These are phyloP conservation scores for Pseudomyrmex pallidus DNA, from an alignment of 1,140 invertebrate species.

Conservation along the genomic window DNA sequence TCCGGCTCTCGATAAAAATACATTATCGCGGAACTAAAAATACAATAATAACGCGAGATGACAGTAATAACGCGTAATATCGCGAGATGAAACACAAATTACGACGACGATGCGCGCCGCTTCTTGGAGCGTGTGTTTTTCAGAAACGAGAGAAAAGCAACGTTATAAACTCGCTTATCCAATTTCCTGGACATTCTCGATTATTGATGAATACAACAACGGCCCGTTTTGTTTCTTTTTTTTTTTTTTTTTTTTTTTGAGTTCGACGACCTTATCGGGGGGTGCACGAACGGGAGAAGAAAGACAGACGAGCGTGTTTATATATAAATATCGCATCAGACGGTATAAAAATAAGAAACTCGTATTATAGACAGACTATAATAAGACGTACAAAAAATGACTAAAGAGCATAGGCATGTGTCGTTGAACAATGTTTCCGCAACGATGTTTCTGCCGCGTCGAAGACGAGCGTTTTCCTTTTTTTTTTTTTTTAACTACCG, in stretches of 20 bases:
- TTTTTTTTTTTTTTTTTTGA: conserved; percentile 26
- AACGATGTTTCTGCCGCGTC: too few relatives aligned
- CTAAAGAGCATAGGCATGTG: neutral
- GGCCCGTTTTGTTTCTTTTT: conserved; percentile 12
- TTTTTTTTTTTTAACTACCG: too few relatives aligned
- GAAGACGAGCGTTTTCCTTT: too few relatives aligned
- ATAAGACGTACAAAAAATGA: neutral
- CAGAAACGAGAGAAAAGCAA: neutral
- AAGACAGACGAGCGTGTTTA: neutral
- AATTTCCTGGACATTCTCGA: conserved; percentile 28
- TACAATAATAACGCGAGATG: neutral
- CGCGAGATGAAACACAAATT: neutral
- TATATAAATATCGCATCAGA: neutral
- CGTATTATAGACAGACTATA: neutral
- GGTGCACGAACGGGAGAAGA: neutral
- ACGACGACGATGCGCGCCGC: neutral
- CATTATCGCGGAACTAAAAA: neutral
- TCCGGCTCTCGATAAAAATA: conserved; percentile 33
- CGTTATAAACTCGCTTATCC: neutral
- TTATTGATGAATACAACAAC: conserved; percentile 18
- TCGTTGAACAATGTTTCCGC: neutral
- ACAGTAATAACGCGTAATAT: neutral
- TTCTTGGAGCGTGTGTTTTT: neutral
- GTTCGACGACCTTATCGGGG: conserved; percentile 32
- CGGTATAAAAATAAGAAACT: conserved; percentile 4